Evolutionary conservation across 2,888 invertebrate species (phyloP).

Genomic region (Argyra leucocephala): DNA sequence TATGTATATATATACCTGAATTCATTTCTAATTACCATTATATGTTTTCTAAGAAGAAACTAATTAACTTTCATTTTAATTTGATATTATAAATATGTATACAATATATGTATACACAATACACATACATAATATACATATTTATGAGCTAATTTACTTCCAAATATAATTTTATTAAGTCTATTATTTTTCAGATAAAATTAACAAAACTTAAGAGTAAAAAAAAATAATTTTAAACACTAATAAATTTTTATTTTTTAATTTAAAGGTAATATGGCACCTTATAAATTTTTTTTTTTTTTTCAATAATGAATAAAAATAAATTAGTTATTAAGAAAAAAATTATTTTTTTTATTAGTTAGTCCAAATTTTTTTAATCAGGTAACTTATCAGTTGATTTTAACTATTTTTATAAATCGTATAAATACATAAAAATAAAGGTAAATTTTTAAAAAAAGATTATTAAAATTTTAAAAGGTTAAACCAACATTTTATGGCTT

Average conservation of each 20-base stretch:
- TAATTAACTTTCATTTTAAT: not conserved
- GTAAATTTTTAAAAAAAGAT: no score
- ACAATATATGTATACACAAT: not conserved
- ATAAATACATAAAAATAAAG: no score
- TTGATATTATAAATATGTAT: not conserved
- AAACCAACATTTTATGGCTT: no score
- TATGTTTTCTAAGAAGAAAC: not conserved
- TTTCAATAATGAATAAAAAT: not conserved
- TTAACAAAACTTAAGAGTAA: not conserved
- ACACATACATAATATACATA: not conserved
- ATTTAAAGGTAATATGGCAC: constrained; percentile 1
- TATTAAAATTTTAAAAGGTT: no score
- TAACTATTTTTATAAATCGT: no score
- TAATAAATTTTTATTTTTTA: not conserved
- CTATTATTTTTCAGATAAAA: not conserved
- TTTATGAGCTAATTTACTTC: no score
- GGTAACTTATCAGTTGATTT: no score
- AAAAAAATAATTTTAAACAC: not conserved
- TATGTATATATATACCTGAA: not conserved
- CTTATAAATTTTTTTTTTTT: not conserved
- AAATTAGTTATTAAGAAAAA: not conserved
- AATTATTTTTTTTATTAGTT: not conserved
- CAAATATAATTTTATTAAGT: not conserved
- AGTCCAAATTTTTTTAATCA: not conserved
- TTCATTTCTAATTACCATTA: not conserved